Percentiles rank a stretch among this genome's conserved stretches.
Conservation (phyloP, 2,797 vertebrate species). For the Oreortyx pictus region DNA sequence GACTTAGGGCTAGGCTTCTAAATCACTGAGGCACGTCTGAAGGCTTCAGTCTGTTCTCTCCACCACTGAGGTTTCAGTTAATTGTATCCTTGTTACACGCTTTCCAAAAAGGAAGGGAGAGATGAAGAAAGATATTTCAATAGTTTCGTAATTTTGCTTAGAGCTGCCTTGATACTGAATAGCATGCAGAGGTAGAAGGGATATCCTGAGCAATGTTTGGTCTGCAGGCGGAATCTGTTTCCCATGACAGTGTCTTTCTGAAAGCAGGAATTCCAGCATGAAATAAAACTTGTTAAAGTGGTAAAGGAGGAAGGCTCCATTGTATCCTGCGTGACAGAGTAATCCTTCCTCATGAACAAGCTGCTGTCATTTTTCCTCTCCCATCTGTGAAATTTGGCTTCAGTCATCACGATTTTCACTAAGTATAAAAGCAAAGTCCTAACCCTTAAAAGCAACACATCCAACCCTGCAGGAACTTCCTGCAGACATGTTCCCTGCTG, state of each 20-base stretch:
- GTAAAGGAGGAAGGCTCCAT: conserved; percentile 76
- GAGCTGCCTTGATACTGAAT: conserved; percentile 60
- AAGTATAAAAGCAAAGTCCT: conserved; percentile 35
- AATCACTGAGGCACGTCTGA: conserved; percentile 57
- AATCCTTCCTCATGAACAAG: conserved; percentile 77
- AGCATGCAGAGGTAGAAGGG: conserved; percentile 57
- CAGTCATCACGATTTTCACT: conserved; percentile 36
- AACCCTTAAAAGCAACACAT: conserved; percentile 6
- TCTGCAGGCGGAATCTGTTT: conserved; percentile 75
- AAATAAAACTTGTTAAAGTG: conserved; percentile 79
- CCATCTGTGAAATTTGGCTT: conserved; percentile 74
- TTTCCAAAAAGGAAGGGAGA: conserved; percentile 48
- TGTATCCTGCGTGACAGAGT: conserved; percentile 77
- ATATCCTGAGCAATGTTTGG: conserved; percentile 75
- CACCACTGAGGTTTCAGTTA: conserved; percentile 27
- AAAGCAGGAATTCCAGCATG: conserved; percentile 77
- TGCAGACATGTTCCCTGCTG: background rate
- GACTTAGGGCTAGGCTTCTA: conserved; percentile 49
- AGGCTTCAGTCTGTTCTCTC: conserved; percentile 31
- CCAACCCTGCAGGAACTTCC: background rate
- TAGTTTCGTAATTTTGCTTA: conserved; percentile 64
- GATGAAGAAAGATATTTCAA: conserved; percentile 62
- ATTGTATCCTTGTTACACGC: conserved; percentile 64
- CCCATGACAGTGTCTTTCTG: conserved; percentile 78
- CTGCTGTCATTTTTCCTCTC: conserved; percentile 70